Percentiles rank a stretch among this genome's conserved stretches.
Evolutionary conservation across 2,113 vertebrate species (phyloP).

Genomic region (Chunga burmeisteri): DNA sequence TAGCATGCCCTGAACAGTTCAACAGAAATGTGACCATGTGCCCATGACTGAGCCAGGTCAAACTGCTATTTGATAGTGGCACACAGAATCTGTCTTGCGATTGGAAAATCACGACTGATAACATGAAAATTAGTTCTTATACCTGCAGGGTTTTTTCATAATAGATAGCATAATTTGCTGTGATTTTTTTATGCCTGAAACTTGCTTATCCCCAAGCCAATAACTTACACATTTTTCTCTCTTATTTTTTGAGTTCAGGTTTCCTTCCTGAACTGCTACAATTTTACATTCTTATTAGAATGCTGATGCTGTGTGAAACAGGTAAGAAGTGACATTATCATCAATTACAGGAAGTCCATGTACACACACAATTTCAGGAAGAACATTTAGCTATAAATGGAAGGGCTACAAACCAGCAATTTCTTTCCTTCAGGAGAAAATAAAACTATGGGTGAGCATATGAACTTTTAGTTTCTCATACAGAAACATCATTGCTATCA

Average conservation of each 20-base stretch:
- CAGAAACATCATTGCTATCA: neutral
- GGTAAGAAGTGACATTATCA: neutral
- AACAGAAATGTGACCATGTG: neutral
- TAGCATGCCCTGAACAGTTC: neutral
- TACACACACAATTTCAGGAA: neutral
- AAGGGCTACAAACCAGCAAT: neutral
- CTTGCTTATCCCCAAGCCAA: neutral
- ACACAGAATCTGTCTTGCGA: neutral
- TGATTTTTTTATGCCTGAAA: neutral
- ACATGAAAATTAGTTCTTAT: neutral
- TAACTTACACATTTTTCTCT: neutral
- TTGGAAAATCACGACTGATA: neutral
- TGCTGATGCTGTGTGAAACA: neutral
- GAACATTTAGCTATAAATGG: neutral
- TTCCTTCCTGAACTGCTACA: neutral
- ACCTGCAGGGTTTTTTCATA: neutral
- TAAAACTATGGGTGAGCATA: neutral
- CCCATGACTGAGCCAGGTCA: neutral
- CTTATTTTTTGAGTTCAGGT: neutral
- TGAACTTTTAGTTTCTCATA: neutral
- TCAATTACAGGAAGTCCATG: neutral
- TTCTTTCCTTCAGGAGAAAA: neutral
- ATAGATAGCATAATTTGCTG: neutral
- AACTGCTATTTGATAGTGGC: neutral
- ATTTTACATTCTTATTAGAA: neutral